These are phyloP conservation scores for Strix uralensis DNA, from an alignment of 2,113 vertebrate genomes.

Conservation along the genomic window DNA sequence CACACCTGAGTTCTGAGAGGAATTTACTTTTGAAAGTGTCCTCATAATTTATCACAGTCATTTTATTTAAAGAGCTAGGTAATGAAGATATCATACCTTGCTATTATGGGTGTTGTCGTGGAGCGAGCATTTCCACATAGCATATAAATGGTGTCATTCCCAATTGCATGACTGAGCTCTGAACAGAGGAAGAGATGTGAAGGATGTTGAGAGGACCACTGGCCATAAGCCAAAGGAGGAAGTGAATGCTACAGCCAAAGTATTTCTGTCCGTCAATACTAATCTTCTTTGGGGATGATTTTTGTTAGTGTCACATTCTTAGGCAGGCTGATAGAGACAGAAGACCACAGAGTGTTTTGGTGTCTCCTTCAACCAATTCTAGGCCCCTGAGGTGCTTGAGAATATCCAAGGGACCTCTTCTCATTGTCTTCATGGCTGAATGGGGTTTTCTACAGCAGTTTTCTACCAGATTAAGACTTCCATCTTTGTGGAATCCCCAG, in stretches of 20 bases:
- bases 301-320: neutral
- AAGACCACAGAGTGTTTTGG: neutral
- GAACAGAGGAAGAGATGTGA: neutral
- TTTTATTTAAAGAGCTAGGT: neutral
- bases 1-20: accelerated
- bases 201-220: neutral
- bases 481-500: neutral
- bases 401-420: neutral
- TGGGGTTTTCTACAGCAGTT: neutral
- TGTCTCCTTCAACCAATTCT: neutral
- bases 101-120: neutral
- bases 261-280: neutral
- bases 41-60: neutral
- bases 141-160: neutral
- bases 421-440: neutral
- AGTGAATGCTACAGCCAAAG: neutral
- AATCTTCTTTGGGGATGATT: neutral
- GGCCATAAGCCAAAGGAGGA: neutral
- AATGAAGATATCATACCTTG: neutral
- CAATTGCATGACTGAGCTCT: neutral
- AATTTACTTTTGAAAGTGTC: neutral
- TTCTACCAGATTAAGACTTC: neutral
- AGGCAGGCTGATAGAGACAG: accelerated
- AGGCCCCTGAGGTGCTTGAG: neutral
- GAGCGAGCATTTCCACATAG: accelerated